phyloP scores from a whole-genome alignment of 1,140 invertebrate species.

The Apis cerana region DNA sequence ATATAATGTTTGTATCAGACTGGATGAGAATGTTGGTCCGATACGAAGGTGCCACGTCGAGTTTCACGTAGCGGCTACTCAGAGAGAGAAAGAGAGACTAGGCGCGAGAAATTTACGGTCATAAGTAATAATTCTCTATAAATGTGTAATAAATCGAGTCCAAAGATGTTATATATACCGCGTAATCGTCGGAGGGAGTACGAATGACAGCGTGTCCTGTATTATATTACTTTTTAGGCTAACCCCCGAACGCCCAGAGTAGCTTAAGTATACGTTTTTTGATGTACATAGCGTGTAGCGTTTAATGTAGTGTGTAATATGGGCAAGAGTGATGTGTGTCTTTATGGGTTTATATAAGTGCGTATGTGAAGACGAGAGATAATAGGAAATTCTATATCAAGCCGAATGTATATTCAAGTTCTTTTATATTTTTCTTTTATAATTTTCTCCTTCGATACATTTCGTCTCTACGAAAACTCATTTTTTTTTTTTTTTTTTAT shows the following conservation, averaged over 20 bases:
- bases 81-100: slow-evolving; percentile 29
- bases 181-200: slow-evolving; percentile 70
- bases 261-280: slow-evolving; percentile 69
- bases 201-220: slow-evolving; percentile 73
- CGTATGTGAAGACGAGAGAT: slow-evolving; percentile 11
- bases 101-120: slow-evolving; percentile 38
- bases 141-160: slow-evolving; percentile 81
- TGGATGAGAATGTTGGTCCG: slow-evolving; percentile 22
- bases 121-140: slow-evolving; percentile 71
- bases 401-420: neutral
- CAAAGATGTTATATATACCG: slow-evolving; percentile 81
- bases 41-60: slow-evolving; percentile 14
- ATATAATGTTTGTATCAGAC: slow-evolving; percentile 47
- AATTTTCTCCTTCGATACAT: neutral
- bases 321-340: neutral
- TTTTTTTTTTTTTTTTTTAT: neutral
- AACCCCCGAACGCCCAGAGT: slow-evolving; percentile 62
- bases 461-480: neutral
- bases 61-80: slow-evolving; percentile 30
- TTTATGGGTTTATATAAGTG: neutral
- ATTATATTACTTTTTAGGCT: slow-evolving; percentile 79
- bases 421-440: neutral
- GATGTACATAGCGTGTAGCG: slow-evolving; percentile 77
- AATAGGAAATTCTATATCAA: slow-evolving; percentile 25
- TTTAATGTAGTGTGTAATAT: slow-evolving; percentile 68